Conservation (phyloP, 1,140 invertebrate genomes). For the Bombus consobrinus region DNA sequence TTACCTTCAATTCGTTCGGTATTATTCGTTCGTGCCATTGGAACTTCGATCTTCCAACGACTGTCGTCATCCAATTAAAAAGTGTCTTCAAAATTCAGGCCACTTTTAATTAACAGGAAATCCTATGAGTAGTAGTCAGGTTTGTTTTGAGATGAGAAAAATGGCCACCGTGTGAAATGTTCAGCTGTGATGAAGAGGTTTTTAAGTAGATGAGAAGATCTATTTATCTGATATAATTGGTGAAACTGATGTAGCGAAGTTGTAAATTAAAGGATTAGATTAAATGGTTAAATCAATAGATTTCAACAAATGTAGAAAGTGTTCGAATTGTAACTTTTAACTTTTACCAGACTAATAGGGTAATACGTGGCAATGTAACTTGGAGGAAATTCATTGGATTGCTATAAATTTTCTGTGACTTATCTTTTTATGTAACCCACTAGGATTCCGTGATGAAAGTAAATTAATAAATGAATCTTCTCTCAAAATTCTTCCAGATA, state of each 20-base stretch:
- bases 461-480: too few relatives aligned
- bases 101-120: not conserved
- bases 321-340: not conserved
- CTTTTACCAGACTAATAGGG: not conserved
- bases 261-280: not conserved
- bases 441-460: too few relatives aligned
- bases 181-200: not conserved
- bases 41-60: not conserved
- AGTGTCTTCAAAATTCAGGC: not conserved
- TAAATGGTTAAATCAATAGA: not conserved
- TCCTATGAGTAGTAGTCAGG: not conserved
- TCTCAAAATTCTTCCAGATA: too few relatives aligned
- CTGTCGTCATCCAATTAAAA: slow-evolving; percentile 8
- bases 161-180: not conserved
- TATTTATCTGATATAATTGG: too few relatives aligned
- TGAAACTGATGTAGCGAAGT: too few relatives aligned
- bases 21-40: slow-evolving; percentile 42
- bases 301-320: not conserved
- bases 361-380: not conserved
- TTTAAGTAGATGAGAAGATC: not conserved
- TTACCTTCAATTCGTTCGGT: slow-evolving; percentile 34
- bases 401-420: not conserved
- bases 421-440: too few relatives aligned
- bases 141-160: not conserved
- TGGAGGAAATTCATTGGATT: not conserved